Evolutionary conservation across 2,113 vertebrate species (phyloP), one percentile per base, ranked within the genome.

Genomic region (Muscicapa adusta): DNA sequence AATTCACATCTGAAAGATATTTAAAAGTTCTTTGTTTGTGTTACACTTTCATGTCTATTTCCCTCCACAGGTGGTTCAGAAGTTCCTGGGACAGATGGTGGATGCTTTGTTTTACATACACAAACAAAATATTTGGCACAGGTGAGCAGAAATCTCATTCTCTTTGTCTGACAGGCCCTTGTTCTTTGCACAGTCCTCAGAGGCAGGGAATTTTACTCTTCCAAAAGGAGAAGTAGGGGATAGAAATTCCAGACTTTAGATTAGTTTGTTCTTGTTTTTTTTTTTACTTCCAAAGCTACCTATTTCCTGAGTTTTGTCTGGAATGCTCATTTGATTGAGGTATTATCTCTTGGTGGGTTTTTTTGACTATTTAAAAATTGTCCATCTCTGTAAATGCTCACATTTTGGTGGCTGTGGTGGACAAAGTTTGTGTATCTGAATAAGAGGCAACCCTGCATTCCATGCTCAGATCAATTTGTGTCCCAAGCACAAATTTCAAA

Each of bases 61-160:
- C 12, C 24, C 43, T 82, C 70, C 43, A n/a, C 90, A 98, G 98
- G 96, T 98, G 85, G 45, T 98, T 57, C 68, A 92, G 78, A 93
- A 61, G 17, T 94, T 98, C 56, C 94, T 98, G 89, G 98, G 97
- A 36, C 98, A 98, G 93, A 96, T 98, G 94, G 42, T 98, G 62
- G 98, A 98, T 31, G 98, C 96, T 12, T 92, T 98, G 67, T 79
- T 97, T 28, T 98, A 97, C 85, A 88, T 98, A 63, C 98, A 98
- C 58, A 86, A 68, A 25, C 75, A 89, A 85, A 94, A 93, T 66
- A 85, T 98, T 96, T 25, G 97, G 60, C 98, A 98, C 96, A 97
- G 98, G 98, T 98, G 91, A 94, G 67, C 18, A 54, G 38, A 78
- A 78, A 42, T 84, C 26, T 66, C 6, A 0, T 58, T 66, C 34